These are phyloP conservation scores for Stictonetta naevosa DNA, from an alignment of 2,113 vertebrate genomes.

Conservation along the genomic window DNA sequence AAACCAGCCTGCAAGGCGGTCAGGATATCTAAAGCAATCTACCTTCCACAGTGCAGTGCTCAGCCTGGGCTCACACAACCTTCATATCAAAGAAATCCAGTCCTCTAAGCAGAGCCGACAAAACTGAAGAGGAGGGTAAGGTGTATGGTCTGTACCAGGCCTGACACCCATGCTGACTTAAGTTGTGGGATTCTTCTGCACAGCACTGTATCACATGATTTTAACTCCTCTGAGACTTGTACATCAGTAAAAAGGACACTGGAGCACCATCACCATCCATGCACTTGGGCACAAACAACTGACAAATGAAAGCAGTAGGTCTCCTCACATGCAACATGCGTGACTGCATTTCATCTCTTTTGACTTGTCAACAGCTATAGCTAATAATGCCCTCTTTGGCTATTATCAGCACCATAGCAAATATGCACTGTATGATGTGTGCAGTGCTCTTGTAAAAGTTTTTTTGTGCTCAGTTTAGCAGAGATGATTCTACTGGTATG, in stretches of 20 bases:
- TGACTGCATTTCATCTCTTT: background rate
- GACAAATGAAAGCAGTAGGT: background rate
- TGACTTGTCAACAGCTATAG: background rate
- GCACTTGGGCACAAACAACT: background rate
- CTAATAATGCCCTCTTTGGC: background rate
- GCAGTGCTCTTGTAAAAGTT: background rate
- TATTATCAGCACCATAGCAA: background rate
- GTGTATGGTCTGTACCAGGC: background rate
- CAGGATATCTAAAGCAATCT: background rate
- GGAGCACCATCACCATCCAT: background rate
- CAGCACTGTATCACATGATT: background rate
- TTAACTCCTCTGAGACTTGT: background rate
- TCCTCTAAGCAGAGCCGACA: background rate
- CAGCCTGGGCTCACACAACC: background rate
- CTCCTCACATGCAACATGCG: background rate
- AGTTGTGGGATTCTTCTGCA: background rate
- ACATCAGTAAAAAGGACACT: background rate
- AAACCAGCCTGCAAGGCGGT: background rate
- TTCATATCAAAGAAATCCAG: background rate
- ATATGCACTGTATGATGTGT: background rate
- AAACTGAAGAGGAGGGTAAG: background rate
- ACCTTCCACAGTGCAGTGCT: background rate
- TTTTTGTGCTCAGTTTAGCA: background rate
- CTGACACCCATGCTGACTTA: background rate
- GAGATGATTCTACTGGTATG: background rate